Evolutionary conservation across 1,140 invertebrate genomes (phyloP).

Genomic region (Halictus rubicundus): DNA sequence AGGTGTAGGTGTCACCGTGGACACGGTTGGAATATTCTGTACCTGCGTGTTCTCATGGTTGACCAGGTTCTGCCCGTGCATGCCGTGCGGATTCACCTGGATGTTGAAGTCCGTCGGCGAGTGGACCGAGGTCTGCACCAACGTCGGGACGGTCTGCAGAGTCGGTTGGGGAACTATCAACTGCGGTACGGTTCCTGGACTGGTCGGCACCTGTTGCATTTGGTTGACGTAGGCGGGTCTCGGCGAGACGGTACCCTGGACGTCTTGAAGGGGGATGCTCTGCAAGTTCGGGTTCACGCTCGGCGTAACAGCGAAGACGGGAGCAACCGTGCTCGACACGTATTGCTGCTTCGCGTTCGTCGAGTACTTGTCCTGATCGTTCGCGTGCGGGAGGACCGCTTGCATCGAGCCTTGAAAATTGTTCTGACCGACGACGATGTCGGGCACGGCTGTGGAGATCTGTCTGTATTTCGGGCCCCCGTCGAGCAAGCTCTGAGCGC

Average conservation of each 20-base stretch:
- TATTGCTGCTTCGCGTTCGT: conserved; percentile 59
- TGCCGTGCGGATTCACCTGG: conserved; percentile 64
- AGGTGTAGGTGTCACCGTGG: conserved; percentile 39
- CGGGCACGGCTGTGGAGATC: conserved; percentile 61
- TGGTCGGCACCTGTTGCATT: conserved; percentile 49
- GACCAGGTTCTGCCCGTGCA: conserved; percentile 65
- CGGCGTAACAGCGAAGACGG: conserved; percentile 69
- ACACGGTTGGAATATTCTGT: conserved; percentile 30
- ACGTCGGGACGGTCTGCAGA: conserved; percentile 63
- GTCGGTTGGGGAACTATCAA: conserved; percentile 70
- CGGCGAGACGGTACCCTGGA: conserved; percentile 53
- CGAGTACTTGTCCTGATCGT: conserved; percentile 58
- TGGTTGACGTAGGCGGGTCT: conserved; percentile 58
- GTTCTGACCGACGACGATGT: conserved; percentile 76
- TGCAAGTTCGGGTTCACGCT: conserved; percentile 46
- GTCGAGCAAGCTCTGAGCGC: conserved; percentile 49
- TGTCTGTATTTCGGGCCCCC: conserved; percentile 50
- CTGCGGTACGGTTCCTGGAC: conserved; percentile 54
- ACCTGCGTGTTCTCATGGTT: conserved; percentile 40
- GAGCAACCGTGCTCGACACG: conserved; percentile 71
- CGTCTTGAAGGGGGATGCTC: conserved; percentile 46
- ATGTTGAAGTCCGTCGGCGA: conserved; percentile 57
- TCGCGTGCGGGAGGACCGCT: conserved; percentile 62
- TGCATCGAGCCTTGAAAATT: conserved; percentile 71
- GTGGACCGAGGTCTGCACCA: conserved; percentile 61